phyloP scores from a whole-genome alignment of 2,113 vertebrate genomes.

The Chionis minor region DNA sequence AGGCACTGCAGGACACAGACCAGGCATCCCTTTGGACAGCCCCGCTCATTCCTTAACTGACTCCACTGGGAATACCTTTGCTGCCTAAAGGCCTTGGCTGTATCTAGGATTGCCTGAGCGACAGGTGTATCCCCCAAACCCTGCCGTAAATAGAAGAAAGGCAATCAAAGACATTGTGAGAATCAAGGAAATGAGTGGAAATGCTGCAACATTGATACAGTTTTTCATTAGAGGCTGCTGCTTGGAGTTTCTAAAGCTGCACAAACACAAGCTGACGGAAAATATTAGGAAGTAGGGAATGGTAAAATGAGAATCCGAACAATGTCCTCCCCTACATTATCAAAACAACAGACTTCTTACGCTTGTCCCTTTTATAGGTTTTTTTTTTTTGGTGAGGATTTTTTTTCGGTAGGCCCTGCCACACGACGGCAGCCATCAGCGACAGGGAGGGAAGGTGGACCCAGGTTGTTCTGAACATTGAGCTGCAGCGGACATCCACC shows the following conservation, averaged over 20 bases:
- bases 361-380: accelerated
- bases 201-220: background rate
- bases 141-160: background rate
- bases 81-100: background rate
- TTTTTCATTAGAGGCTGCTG: background rate
- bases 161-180: background rate
- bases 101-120: background rate
- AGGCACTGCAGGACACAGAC: background rate
- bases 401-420: background rate
- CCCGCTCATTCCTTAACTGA: background rate
- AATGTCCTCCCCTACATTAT: background rate
- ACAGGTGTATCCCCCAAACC: accelerated
- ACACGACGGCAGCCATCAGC: background rate
- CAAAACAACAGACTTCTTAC: background rate
- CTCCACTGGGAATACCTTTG: too few relatives aligned
- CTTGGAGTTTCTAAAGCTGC: background rate
- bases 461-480: accelerated
- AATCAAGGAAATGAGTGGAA: background rate
- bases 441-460: accelerated
- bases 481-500: background rate
- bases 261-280: background rate
- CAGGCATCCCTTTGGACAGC: background rate
- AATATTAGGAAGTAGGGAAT: background rate
- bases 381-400: accelerated
- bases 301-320: background rate